Evolutionary conservation across 2,888 invertebrate genomes (phyloP).

Genomic region (Amphipyra berbera): DNA sequence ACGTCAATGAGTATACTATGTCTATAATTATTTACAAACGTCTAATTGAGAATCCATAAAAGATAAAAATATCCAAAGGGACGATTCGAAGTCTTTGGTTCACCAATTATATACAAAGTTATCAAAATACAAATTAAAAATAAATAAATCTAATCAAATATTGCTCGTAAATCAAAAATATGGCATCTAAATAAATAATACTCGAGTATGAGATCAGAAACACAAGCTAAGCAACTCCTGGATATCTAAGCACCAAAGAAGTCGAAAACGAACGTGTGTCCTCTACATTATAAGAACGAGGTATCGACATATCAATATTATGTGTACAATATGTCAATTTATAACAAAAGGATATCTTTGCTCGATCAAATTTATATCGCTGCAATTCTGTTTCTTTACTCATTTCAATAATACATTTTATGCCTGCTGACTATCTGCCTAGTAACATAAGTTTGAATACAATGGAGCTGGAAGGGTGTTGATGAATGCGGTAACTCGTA

Average conservation of each 20-base stretch:
- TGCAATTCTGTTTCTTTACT: slow-evolving; percentile 21
- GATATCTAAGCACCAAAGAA: slow-evolving; percentile 78
- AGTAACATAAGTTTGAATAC: slow-evolving; percentile 1
- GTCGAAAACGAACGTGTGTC: slow-evolving; percentile 28
- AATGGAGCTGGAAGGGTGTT: background rate
- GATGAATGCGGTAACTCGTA: background rate
- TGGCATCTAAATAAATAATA: slow-evolving; percentile 90
- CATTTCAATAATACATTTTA: background rate
- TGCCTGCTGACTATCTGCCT: background rate
- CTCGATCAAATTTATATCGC: slow-evolving; percentile 34
- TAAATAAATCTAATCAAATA: slow-evolving; percentile 79
- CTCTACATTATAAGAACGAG: slow-evolving; percentile 39
- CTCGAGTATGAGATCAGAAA: slow-evolving; percentile 89
- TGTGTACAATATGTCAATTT: slow-evolving; percentile 28
- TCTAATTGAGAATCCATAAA: slow-evolving; percentile 65
- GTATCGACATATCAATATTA: slow-evolving; percentile 32
- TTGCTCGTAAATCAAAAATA: slow-evolving; percentile 84
- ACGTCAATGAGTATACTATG: slow-evolving; percentile 71
- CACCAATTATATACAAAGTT: slow-evolving; percentile 83
- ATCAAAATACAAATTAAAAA: slow-evolving; percentile 73
- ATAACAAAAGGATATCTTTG: slow-evolving; percentile 37
- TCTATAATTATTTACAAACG: slow-evolving; percentile 73
- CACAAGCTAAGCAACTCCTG: slow-evolving; percentile 79
- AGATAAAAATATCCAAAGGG: slow-evolving; percentile 79
- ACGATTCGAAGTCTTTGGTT: slow-evolving; percentile 84